Evolutionary conservation across 1,140 invertebrate species (phyloP).

Genomic region (Drosophila nikananu): DNA sequence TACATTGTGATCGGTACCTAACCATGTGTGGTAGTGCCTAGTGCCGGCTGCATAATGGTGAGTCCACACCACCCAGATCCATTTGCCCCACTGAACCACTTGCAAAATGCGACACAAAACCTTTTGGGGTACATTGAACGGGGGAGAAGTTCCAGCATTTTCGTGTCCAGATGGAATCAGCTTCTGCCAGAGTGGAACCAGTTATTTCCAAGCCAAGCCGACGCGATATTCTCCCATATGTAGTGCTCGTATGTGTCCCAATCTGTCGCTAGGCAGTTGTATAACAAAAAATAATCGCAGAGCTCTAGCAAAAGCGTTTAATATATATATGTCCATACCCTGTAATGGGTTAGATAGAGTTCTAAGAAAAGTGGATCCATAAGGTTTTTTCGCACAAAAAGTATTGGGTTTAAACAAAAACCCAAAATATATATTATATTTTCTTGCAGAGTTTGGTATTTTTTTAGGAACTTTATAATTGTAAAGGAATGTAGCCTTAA

Average conservation of each 20-base stretch:
- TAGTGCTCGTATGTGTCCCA: conserved; percentile 22
- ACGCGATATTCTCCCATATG: conserved; percentile 55
- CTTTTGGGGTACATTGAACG: conserved; percentile 3
- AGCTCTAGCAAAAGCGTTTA: conserved; percentile 10
- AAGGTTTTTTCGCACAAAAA: neutral
- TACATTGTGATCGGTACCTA: conserved; percentile 2
- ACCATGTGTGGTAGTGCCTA: conserved; percentile 61
- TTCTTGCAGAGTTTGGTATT: too few relatives aligned
- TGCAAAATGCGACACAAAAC: conserved; percentile 48
- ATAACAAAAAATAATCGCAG: conserved; percentile 41
- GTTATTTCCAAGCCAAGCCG: conserved; percentile 67
- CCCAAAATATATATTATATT: too few relatives aligned
- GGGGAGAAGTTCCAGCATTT: conserved; percentile 7
- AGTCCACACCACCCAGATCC: conserved; percentile 27
- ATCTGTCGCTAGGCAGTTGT: conserved; percentile 50
- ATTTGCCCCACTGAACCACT: conserved; percentile 49
- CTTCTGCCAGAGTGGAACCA: conserved; percentile 67
- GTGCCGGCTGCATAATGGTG: conserved; percentile 68
- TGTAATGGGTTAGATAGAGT: conserved; percentile 1
- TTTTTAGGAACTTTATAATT: too few relatives aligned
- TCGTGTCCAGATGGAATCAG: conserved; percentile 59
- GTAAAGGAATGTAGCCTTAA: too few relatives aligned
- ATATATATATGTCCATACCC: conserved; percentile 20
- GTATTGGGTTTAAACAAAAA: neutral
- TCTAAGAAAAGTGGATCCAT: neutral